phyloP scores from a whole-genome alignment of 2,113 vertebrate genomes.

The Caretta caretta region DNA sequence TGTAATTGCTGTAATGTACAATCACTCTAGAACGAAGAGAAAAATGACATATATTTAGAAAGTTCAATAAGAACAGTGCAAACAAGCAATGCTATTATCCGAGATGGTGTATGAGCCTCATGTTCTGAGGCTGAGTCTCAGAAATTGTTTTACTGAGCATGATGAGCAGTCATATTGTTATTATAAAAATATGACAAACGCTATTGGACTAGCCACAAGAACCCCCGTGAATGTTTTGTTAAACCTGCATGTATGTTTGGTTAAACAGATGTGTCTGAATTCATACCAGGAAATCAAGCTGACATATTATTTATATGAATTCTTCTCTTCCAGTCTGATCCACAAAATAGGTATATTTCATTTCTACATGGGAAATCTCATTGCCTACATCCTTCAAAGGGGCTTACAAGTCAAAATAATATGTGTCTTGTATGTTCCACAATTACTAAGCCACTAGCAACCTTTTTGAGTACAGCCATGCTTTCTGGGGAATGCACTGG shows the following conservation, averaged over 20 bases:
- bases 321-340: not conserved
- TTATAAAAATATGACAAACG: slow-evolving; percentile 60
- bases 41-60: slow-evolving; percentile 78
- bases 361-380: not conserved
- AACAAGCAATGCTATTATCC: slow-evolving; percentile 67
- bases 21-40: slow-evolving; percentile 72
- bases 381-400: not conserved
- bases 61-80: slow-evolving; percentile 73
- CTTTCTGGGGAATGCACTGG: not conserved
- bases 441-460: not conserved
- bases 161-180: slow-evolving; percentile 66
- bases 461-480: not conserved
- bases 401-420: not conserved
- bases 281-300: slow-evolving; percentile 51
- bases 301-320: slow-evolving; percentile 50
- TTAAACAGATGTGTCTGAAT: slow-evolving; percentile 61
- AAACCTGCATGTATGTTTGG: slow-evolving; percentile 46
- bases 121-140: slow-evolving; percentile 57
- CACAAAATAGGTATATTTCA: not conserved
- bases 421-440: not conserved
- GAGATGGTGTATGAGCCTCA: slow-evolving; percentile 45
- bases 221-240: slow-evolving; percentile 49
- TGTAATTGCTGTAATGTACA: slow-evolving; percentile 77
- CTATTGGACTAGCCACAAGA: slow-evolving; percentile 63
- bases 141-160: slow-evolving; percentile 66